Base-by-base conservation (phyloP, 2,113 vertebrate genomes). In the Sander lucioperca region DNA sequence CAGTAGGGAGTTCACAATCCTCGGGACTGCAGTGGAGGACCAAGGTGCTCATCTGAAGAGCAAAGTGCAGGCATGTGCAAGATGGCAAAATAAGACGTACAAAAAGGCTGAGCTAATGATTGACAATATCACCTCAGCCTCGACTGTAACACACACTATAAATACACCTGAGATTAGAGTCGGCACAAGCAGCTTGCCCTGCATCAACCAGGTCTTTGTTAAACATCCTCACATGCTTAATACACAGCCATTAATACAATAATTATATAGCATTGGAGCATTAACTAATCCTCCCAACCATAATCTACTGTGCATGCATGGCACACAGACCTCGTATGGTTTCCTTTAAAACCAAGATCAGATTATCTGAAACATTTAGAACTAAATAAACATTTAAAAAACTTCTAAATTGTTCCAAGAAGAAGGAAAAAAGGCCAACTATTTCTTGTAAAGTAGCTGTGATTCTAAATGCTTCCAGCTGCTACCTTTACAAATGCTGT, bases 111-210 rank as follows among this genome's bases (percentile, higher is more conserved):
- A 90, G 82, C 63, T 81, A 92, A 90, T 83, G 59, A 91, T 92
- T 88, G 77, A 88, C 79, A 59, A n/a, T 15, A 63, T 53, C 77
- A 79, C 66, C 74, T 75, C 63, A 79, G 83, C 79, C 73, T 81
- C 43, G 47, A 87, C 82, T 87, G 71, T 27, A 74, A 76, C 78
- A 68, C 54, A n/a, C 10, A 39, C 82, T 89, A 90, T 87, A 89
- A 93, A 94, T 88, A 94, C 85, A 88, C 81, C 84, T 87, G 73
- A 84, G 90, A 92, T 83, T 80, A 84, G 30, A 84, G 16, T 67
- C 18, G 30, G 39, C 66, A 84, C 86, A 84, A 89, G 71, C 85
- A 47, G 87, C 84, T 89, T 79, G 77, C 62, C 58, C 39, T 45
- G 51, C 67, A 68, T 86, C 30, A 73, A 65, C 2, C 43, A 57